Conservation (phyloP, 2,797 vertebrate genomes). For the Sebastes elongatus region DNA sequence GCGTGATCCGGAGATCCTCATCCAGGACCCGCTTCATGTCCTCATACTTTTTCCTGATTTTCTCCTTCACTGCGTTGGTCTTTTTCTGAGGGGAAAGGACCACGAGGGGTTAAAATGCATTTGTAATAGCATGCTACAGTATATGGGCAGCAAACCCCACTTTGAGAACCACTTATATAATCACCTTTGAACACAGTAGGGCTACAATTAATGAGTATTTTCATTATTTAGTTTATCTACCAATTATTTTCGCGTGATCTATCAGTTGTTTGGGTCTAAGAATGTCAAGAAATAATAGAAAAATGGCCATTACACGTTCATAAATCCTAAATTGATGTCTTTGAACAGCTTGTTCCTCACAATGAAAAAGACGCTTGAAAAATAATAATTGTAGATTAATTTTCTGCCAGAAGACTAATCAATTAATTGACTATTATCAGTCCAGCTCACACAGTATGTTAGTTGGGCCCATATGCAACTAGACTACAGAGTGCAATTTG, state of each 20-base stretch:
- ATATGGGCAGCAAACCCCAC: background rate
- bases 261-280: background rate
- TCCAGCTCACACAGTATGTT: background rate
- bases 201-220: background rate
- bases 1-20: constrained; percentile 70
- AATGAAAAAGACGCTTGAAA: background rate
- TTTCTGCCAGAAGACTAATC: background rate
- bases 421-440: too few species aligned
- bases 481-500: background rate
- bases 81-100: constrained; percentile 54
- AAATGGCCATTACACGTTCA: background rate
- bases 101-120: background rate
- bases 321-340: background rate
- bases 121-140: background rate
- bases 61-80: constrained; percentile 62
- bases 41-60: constrained; percentile 70
- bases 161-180: background rate
- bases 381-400: background rate
- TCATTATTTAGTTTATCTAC: background rate
- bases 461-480: background rate
- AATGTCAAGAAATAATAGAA: background rate
- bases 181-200: background rate
- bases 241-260: rapidly evolving
- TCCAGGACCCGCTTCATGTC: constrained; percentile 75
- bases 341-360: background rate